Conservation (phyloP, 2,797 vertebrate genomes). For the Heliangelus exortis region DNA sequence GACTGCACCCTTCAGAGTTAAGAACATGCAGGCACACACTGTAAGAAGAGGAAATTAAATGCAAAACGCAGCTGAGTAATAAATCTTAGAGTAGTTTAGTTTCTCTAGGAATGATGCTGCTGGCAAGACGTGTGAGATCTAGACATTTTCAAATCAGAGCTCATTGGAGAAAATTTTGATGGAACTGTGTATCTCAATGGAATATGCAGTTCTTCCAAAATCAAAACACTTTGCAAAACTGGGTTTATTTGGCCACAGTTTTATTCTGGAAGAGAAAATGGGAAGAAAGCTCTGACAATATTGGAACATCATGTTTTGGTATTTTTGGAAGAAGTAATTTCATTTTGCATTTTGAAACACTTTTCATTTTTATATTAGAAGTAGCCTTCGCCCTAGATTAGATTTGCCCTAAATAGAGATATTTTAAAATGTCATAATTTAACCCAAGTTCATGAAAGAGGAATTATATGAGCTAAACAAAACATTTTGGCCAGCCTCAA, state of each 20-base stretch:
- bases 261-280: conserved; percentile 32
- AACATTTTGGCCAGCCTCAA: conserved; percentile 40
- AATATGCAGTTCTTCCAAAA: conserved; percentile 30
- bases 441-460: conserved; percentile 3
- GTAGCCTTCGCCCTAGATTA: conserved; percentile 7
- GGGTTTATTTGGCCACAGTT: conserved; percentile 26
- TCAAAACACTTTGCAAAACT: not conserved
- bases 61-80: conserved; percentile 62
- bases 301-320: not conserved
- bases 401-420: not conserved
- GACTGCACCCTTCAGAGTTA: conserved; percentile 49
- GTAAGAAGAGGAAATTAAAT: conserved; percentile 68
- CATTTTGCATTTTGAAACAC: conserved; percentile 27
- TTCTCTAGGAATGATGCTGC: conserved; percentile 67
- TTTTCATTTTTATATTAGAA: conserved; percentile 12
- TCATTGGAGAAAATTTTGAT: conserved; percentile 13
- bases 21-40: conserved; percentile 46
- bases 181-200: not conserved
- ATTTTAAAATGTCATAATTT: conserved; percentile 37
- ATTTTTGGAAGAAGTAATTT: conserved; percentile 28
- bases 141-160: conserved; percentile 49
- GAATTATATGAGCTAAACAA: conserved; percentile 51
- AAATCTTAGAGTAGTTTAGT: conserved; percentile 56
- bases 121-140: conserved; percentile 49
- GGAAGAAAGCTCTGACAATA: conserved; percentile 18